Conservation (phyloP, 2,797 vertebrate species). For the Mallotus villosus region DNA sequence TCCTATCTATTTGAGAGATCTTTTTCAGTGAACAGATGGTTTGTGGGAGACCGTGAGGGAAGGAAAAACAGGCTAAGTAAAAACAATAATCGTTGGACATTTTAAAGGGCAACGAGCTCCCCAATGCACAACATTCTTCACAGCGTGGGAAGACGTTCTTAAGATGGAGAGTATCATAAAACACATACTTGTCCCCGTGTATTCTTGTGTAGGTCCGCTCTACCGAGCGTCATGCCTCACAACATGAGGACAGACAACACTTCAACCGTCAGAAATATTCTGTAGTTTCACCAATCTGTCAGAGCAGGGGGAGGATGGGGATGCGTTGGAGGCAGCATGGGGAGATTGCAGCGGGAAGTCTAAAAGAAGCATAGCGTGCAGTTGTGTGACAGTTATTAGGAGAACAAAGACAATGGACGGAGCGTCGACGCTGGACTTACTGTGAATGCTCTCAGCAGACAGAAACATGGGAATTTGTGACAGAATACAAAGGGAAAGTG, state of each 20-base stretch:
- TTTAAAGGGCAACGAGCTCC: not conserved
- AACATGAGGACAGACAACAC: slow-evolving; percentile 26
- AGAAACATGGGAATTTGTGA: slow-evolving; percentile 18
- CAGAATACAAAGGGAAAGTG: slow-evolving; percentile 58
- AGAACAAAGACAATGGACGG: slow-evolving; percentile 20
- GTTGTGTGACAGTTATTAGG: slow-evolving; percentile 26
- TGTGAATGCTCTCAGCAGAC: not conserved
- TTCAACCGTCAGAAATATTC: slow-evolving; percentile 6
- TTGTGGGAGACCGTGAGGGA: slow-evolving; percentile 50
- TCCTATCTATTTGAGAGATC: slow-evolving; percentile 45
- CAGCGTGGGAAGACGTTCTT: not conserved
- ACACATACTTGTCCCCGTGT: not conserved
- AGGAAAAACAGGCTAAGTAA: slow-evolving; percentile 44
- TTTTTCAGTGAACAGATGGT: slow-evolving; percentile 51
- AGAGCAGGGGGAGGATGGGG: not conserved
- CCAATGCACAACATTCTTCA: not conserved
- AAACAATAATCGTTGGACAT: slow-evolving; percentile 52
- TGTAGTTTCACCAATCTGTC: slow-evolving; percentile 18
- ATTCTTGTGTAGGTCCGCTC: not conserved
- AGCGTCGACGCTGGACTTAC: not conserved
- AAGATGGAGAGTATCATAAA: too few species aligned
- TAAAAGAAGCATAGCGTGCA: slow-evolving; percentile 8
- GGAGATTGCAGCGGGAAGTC: not conserved
- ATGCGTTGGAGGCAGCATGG: not conserved
- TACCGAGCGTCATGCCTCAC: not conserved